These are phyloP conservation scores for Uria lomvia DNA, from an alignment of 2,113 vertebrate genomes.

Conservation along the genomic window DNA sequence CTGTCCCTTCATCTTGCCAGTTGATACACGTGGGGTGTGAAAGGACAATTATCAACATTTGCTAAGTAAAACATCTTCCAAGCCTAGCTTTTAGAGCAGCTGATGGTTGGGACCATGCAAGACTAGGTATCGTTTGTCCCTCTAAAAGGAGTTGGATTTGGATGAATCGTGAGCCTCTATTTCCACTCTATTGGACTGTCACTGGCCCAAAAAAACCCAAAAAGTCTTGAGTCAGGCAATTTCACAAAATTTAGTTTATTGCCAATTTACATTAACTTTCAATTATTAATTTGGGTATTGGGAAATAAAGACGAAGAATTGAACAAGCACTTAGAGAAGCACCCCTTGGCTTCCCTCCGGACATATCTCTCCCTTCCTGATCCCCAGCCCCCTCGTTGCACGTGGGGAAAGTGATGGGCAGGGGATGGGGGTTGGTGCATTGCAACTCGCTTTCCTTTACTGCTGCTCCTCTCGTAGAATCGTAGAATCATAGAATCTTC, in stretches of 20 bases:
- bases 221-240: background rate
- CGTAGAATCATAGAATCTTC: no score
- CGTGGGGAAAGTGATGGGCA: fast-evolving
- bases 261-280: background rate
- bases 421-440: fast-evolving
- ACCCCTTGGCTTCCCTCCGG: background rate
- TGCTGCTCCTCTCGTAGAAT: background rate
- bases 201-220: fast-evolving
- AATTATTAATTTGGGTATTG: fast-evolving
- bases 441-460: background rate
- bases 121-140: background rate
- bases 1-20: background rate
- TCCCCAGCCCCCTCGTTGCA: background rate
- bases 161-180: background rate
- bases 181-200: background rate
- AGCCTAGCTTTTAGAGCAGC: background rate
- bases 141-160: background rate
- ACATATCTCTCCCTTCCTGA: background rate
- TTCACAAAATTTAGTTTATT: background rate
- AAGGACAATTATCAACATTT: background rate
- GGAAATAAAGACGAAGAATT: background rate
- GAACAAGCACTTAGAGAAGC: background rate
- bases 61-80: background rate
- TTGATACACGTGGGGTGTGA: fast-evolving
- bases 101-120: background rate